A percentile compares a stretch with the other conserved stretches of the same genome.
phyloP scores from a whole-genome alignment of 2,888 invertebrate species.

The Hemithea aestivaria region DNA sequence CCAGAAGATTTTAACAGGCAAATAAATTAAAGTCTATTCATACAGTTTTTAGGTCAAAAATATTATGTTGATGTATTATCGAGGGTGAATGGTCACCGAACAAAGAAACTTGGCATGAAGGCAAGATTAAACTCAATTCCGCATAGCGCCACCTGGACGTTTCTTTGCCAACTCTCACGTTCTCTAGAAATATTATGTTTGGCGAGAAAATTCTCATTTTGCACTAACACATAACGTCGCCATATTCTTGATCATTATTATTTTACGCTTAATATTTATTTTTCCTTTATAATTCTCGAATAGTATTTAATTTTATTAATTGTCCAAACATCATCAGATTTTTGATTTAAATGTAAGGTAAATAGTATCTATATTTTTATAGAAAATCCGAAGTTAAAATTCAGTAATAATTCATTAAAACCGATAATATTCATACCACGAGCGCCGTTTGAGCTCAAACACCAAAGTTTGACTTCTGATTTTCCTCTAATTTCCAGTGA shows the following conservation, averaged over 20 bases:
- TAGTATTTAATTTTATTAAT: no score
- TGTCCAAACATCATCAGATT: no score
- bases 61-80: slow-evolving; percentile 14
- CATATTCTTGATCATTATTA: no score
- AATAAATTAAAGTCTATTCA: no score
- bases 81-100: slow-evolving; percentile 22
- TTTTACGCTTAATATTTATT: no score
- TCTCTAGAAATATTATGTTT: slow-evolving; percentile 37
- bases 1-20: no score
- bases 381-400: slow-evolving; percentile 1
- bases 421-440: slow-evolving; percentile 20
- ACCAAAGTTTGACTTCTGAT: slow-evolving; percentile 34
- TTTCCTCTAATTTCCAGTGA: slow-evolving; percentile 44
- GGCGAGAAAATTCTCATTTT: slow-evolving; percentile 25
- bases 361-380: no score
- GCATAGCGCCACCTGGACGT: slow-evolving; percentile 38
- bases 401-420: slow-evolving; percentile 18
- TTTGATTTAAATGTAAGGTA: no score
- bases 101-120: slow-evolving; percentile 41
- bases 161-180: slow-evolving; percentile 36
- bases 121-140: slow-evolving; percentile 45
- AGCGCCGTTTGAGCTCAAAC: slow-evolving; percentile 28
- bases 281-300: no score
- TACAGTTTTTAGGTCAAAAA: no score
- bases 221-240: neutral